phyloP scores from a whole-genome alignment of 2,113 vertebrate genomes.

The Erinaceus europaeus region DNA sequence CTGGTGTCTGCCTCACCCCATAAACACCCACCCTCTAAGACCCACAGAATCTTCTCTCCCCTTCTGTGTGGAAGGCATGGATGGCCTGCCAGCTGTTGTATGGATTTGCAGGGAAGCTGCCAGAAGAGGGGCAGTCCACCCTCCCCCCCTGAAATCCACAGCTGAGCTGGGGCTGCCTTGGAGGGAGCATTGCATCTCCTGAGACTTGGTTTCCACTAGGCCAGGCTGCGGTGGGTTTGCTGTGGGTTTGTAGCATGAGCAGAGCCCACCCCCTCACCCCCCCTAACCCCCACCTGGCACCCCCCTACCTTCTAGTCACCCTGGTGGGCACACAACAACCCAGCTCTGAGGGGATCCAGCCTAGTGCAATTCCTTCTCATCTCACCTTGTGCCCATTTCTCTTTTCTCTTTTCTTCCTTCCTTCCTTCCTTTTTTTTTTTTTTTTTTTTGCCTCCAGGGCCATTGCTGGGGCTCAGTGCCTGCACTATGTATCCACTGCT shows the following conservation, averaged over 20 bases:
- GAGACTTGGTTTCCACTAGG: slow-evolving; percentile 72
- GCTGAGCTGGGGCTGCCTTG: slow-evolving; percentile 52
- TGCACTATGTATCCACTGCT: too few species aligned
- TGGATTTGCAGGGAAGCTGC: slow-evolving; percentile 46
- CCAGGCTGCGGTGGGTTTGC: slow-evolving; percentile 56
- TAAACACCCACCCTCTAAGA: slow-evolving; percentile 6
- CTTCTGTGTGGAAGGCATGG: slow-evolving; percentile 14
- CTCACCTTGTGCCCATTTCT: slow-evolving; percentile 41
- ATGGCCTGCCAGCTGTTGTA: slow-evolving; percentile 55
- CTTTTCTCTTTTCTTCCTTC: too few species aligned
- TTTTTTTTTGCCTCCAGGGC: too few species aligned
- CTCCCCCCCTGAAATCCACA: not conserved
- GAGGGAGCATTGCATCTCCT: slow-evolving; percentile 62
- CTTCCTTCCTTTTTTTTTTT: too few species aligned
- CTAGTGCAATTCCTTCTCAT: slow-evolving; percentile 29
- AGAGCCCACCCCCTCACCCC: slow-evolving; percentile 47
- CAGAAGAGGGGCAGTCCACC: not conserved
- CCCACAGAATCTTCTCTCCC: not conserved
- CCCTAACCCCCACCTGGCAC: slow-evolving; percentile 17
- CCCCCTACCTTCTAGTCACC: too few species aligned
- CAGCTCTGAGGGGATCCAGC: slow-evolving; percentile 30
- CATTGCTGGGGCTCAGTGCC: too few species aligned
- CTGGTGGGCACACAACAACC: slow-evolving; percentile 32
- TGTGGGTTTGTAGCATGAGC: slow-evolving; percentile 69
- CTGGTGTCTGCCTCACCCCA: not conserved